Conservation (phyloP, 1,140 invertebrate species). For the Fopius arisanus region DNA sequence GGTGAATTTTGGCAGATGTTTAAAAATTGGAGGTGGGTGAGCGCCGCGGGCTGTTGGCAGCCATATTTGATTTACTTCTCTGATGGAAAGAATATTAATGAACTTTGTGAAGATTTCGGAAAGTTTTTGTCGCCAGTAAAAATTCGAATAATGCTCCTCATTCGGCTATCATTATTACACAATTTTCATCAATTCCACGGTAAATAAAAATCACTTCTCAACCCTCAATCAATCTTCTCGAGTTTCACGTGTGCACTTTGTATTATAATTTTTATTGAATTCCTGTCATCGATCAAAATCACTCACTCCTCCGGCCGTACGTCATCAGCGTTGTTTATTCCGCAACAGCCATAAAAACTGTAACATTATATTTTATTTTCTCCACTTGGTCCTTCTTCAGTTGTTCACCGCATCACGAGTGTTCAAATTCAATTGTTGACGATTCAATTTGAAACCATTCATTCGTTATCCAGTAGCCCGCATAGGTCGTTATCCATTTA, state of each 20-base stretch:
- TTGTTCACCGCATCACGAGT: neutral
- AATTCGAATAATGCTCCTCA: neutral
- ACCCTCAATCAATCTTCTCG: neutral
- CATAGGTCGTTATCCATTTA: conserved; percentile 12
- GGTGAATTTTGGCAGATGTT: no score
- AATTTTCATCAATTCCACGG: neutral
- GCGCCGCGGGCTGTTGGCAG: no score
- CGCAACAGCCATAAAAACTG: neutral
- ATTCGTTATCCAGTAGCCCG: neutral
- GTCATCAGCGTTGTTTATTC: neutral
- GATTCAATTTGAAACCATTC: conserved; percentile 4
- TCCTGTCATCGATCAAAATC: conserved; percentile 6
- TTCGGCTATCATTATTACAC: neutral
- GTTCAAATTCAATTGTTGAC: neutral
- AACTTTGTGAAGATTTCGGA: no score
- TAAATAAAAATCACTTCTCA: neutral
- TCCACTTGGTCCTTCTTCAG: neutral
- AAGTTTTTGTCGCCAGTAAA: no score
- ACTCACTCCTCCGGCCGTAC: neutral
- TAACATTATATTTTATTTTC: neutral
- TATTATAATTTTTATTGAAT: conserved; percentile 12
- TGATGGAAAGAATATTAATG: no score
- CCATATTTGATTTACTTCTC: no score
- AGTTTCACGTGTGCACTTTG: neutral
- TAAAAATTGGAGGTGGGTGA: no score